Evolutionary conservation across 1,140 invertebrate species (phyloP).

Genomic region (Polyergus mexicanus): DNA sequence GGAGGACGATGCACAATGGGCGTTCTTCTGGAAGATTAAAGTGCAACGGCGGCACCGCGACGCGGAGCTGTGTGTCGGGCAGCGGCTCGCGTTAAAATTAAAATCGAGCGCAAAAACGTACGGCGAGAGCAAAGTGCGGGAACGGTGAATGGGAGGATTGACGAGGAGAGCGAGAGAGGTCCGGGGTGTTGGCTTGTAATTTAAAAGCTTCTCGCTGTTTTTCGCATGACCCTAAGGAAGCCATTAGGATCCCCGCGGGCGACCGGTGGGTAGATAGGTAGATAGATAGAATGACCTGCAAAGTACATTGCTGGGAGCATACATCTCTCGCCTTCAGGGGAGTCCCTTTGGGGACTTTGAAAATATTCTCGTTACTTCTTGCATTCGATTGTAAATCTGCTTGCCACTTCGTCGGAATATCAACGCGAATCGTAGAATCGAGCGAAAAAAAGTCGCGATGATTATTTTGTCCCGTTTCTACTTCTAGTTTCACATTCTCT

Average conservation of each 20-base stretch:
- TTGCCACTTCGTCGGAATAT: conserved; percentile 30
- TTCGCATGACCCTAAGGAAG: conserved; percentile 56
- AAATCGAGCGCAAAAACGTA: conserved; percentile 73
- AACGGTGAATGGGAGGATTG: neutral
- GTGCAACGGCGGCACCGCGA: conserved; percentile 67
- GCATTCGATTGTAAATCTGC: conserved; percentile 26
- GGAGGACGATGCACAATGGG: conserved; percentile 70
- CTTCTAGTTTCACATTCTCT: neutral
- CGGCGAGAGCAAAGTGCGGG: conserved; percentile 41
- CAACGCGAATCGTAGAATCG: neutral
- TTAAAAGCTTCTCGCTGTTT: conserved; percentile 74
- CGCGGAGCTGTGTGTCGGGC: conserved; percentile 60
- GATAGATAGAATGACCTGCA: conserved; percentile 40
- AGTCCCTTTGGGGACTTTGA: conserved; percentile 32
- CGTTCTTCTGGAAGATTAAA: conserved; percentile 79
- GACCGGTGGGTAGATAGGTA: neutral
- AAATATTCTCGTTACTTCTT: conserved; percentile 50
- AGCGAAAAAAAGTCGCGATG: neutral
- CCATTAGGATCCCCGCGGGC: conserved; percentile 51
- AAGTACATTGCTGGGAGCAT: conserved; percentile 44
- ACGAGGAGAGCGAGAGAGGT: neutral
- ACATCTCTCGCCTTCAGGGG: conserved; percentile 20
- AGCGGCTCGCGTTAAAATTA: conserved; percentile 78
- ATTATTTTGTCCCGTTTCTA: neutral
- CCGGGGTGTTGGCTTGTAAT: conserved; percentile 68